Conservation (phyloP, 2,113 vertebrate genomes). For the Hippocampus comes region DNA sequence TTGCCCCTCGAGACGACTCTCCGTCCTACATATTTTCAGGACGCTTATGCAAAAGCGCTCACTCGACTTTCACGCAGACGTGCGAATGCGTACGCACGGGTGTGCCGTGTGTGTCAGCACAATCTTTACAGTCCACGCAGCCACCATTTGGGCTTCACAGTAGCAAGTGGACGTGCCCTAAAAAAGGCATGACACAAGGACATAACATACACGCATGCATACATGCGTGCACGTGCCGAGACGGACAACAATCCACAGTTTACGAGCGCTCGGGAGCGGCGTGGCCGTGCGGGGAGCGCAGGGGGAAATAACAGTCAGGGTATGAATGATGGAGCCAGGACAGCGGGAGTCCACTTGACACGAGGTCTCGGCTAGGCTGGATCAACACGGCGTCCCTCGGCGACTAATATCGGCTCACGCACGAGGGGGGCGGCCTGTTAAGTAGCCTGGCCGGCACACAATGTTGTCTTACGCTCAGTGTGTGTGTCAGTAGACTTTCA, state of each 20-base stretch:
- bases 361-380: constrained; percentile 56
- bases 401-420: constrained; percentile 56
- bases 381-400: constrained; percentile 58
- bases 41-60: neutral
- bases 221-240: neutral
- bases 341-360: constrained; percentile 67
- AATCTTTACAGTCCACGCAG: constrained; percentile 40
- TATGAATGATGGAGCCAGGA: constrained; percentile 62
- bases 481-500: neutral
- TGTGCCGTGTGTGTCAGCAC: constrained; percentile 33
- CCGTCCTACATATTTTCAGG: neutral
- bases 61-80: constrained; percentile 27
- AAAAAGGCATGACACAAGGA: constrained; percentile 7
- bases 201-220: constrained; percentile 1
- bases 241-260: constrained; percentile 19
- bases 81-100: constrained; percentile 38
- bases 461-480: constrained; percentile 35
- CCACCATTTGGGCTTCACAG: constrained; percentile 34
- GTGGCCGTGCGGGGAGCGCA: constrained; percentile 7
- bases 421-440: constrained; percentile 33
- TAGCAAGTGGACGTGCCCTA: constrained; percentile 27
- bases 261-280: constrained; percentile 12
- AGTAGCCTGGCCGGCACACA: constrained; percentile 42
- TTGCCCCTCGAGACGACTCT: too few relatives aligned
- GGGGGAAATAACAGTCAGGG: constrained; percentile 41